Conservation (phyloP, 2,113 vertebrate species). For the Micromys minutus region DNA sequence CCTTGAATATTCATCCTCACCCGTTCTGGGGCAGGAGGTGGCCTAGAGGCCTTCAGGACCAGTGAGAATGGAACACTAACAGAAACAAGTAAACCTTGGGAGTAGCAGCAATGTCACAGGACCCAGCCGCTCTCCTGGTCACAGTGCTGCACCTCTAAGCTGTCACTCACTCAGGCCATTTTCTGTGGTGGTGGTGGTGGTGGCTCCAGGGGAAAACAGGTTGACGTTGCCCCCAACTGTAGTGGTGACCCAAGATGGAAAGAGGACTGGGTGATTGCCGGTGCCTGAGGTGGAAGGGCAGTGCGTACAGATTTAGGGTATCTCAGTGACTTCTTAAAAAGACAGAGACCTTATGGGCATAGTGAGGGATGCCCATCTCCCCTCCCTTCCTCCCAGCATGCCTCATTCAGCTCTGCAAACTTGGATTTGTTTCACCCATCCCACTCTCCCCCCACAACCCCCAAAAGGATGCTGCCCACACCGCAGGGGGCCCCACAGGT, state of each 20-base stretch:
- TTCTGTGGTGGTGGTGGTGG: fast-evolving
- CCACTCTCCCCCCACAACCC: fast-evolving
- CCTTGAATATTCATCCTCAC: conserved; percentile 79
- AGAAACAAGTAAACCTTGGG: not conserved
- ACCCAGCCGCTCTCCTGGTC: fast-evolving
- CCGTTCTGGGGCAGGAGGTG: conserved; percentile 64
- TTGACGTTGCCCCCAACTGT: fast-evolving
- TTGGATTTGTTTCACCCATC: fast-evolving
- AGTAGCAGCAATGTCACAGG: not conserved
- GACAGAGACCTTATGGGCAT: not conserved
- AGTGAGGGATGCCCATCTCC: not conserved
- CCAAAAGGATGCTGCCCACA: not conserved
- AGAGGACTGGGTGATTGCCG: fast-evolving
- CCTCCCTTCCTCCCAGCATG: too few relatives aligned
- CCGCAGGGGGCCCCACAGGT: too few relatives aligned
- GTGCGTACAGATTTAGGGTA: not conserved
- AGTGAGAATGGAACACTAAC: not conserved
- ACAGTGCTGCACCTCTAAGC: not conserved
- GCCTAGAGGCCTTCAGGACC: conserved; percentile 73
- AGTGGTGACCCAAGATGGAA: fast-evolving
- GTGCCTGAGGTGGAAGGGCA: not conserved
- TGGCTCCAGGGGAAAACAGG: not conserved
- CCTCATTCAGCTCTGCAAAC: not conserved
- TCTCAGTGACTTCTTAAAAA: not conserved
- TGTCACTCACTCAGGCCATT: fast-evolving